Evolutionary conservation across 1,140 invertebrate species (phyloP), one percentile per base, ranked within the genome.

Genomic region (Drosophila nigrodunni): DNA sequence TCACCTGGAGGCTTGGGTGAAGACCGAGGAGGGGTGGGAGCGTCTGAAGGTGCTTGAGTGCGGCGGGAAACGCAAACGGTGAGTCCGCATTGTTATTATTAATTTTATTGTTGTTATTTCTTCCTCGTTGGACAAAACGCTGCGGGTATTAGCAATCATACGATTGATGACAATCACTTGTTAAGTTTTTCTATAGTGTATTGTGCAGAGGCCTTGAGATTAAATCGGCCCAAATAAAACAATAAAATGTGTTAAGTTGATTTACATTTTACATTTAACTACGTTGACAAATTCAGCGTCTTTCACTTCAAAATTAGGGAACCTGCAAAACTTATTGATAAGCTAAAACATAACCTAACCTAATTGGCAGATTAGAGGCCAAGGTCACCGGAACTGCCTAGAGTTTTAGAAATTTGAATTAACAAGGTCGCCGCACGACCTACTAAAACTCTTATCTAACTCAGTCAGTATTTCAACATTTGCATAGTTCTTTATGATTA

Each of bases 1-100:
- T 98, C 98, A 65, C 98, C 98, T 44, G 98, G 98, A 99, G 93
- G 96, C 97, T 90, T 99, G 98, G 98, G 97, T 99, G 13, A 98
- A 98, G 94, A 99, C 98, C 37, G 95, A 97, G 78, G 97, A 98
- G 93, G 98, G 98, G 65, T 99, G 98, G 98, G 97, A 98, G 93
- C 96, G 97, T 93, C 97, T 97, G 93, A 99, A 99, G 94, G 96
- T 98, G 62, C 94, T 98, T 46, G 96, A 97, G 93, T 97, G 96
- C 91, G 95, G 95, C 44, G 95, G 95, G 55, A 93, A 94, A 73
- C 93, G 89, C 60, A 92, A 94, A 83, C 93, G 94, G 94, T 94
- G 78, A 94, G 93, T 83, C 25, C 25, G 49, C 58, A 44, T 55
- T 55, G 39, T 46, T 65, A 21, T 65, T 44, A 39, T 43, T 62